Evolutionary conservation across 2,797 vertebrate genomes (phyloP), one percentile per base, ranked within the genome.

Genomic region (Pantherophis alleghaniensis): DNA sequence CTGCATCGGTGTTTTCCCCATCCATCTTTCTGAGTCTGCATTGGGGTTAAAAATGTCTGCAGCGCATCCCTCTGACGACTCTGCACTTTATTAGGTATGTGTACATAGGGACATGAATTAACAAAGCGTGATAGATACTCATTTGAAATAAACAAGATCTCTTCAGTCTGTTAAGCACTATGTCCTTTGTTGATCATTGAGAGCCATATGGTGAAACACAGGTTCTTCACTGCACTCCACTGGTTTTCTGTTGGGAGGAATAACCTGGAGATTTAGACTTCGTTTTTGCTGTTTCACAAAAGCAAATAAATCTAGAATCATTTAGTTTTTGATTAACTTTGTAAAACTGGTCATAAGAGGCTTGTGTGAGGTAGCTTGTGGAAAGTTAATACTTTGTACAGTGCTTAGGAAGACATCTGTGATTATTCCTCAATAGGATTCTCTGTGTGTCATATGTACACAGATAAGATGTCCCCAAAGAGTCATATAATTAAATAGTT

Each of bases 331-430:
- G 11, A 89, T 89, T 89, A 51, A 26, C 47, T 53, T 89, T 91
- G 32, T 57, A 91, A 88, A 93, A 86, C 57, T 6, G 57, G 24
- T 91, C 90, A 57, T 86, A 79, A 86, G 87, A 87, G 93, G 88
- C 90, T 51, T 89, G 12, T 7, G 63, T 32, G 47, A 56, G 32
- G 69, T 63, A 47, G 37, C 37, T 37, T 37, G 2, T 86, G 51
- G 90, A 86, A 93, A 89, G 12, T 86, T 86, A 79, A 51, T 74
- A 91, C 90, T 93, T 93, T 59, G 57, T 87, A 91, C 61, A 86
- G 51, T 89, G 90, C 59, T 93, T 32, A 42, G 88, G 57, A 87
- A 91, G 87, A 89, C 69, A 93, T 91, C 69, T 89, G 69, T 89
- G 57, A 56, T 91, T 89, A 86, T 74, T 66, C 89, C 87, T 59